Evolutionary conservation across 2,888 invertebrate species (phyloP), one percentile per base, ranked within the genome.

Genomic region (Drosophila mimica): DNA sequence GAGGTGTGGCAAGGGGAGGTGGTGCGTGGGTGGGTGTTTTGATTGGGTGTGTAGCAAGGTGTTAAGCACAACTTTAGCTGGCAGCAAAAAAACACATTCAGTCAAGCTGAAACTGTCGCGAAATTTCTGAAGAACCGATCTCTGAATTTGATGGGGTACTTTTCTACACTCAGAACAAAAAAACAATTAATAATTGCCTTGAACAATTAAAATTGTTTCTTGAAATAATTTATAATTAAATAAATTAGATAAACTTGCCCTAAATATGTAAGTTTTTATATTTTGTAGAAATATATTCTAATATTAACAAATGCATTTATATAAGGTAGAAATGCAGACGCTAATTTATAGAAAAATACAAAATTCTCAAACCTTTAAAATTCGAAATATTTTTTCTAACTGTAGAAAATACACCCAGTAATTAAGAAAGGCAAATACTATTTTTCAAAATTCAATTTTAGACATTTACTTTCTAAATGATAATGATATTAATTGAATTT

Each of bases 41-140:
- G 15, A 53, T 54, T 20, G 33, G 58, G 43, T 49, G 7, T 25
- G 28, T 57, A 65, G 34, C 28, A 38, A 58, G 53, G 25, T 36
- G 53, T 40, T 31, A 25, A 46, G 15, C 46, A 46, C 46, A 46
- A 46, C 46, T 40, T 83, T 75, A 79, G 77, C 82, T 64, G 70
- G 67, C 73, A 85, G 83, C 78, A 71, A 74, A 72, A 72, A 25
- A 79, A 77, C 76, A 81, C 69, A 82, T 69, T 70, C 91, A 90
- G 66, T 88, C 80, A 89, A 82, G 90, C 89, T 91, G 87, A 92
- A 91, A 91, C 38, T 59, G 72, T 46, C 25, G 25, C 25, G 63
- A 25, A 25, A 46, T 46, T 46, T 46, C 15, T 1, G 25, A 25
- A 15, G 15, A 25, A 46, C 25, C 46, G 46, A 46, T 46, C 46